Conservation (phyloP, 2,888 invertebrate species). For the Vanessa cardui region DNA sequence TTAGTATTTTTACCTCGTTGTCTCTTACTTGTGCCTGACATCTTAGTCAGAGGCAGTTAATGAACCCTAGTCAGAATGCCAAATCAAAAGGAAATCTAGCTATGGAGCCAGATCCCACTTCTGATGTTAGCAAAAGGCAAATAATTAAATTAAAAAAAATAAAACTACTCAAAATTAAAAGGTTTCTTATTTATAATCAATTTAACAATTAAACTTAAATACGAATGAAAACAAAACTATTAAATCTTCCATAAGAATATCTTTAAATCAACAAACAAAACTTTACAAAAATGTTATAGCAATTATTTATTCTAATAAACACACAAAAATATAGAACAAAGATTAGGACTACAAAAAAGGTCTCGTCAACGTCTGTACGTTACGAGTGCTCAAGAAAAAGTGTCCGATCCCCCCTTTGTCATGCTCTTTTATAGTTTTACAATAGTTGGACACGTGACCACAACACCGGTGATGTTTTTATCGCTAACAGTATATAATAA, state of each 20-base stretch:
- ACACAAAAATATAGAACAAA: too few relatives aligned
- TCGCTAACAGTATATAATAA: too few relatives aligned
- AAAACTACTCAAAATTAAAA: background rate
- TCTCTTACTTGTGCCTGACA: background rate
- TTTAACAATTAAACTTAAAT: conserved; percentile 2
- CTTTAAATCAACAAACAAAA: conserved; percentile 2
- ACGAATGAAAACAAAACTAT: background rate
- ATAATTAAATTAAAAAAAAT: conserved; percentile 1
- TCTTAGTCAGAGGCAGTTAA: background rate
- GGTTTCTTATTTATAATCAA: background rate
- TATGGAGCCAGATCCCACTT: conserved; percentile 3
- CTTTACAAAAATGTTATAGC: background rate
- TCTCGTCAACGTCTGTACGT: too few relatives aligned
- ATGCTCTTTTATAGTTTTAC: too few relatives aligned
- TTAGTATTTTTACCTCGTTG: conserved; percentile 3
- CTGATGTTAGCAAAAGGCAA: background rate
- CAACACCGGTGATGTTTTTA: too few relatives aligned
- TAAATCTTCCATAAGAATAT: background rate
- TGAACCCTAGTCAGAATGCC: conserved; percentile 1
- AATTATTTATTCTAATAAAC: too few relatives aligned
- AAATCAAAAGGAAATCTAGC: conserved; percentile 2
- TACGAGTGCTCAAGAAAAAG: too few relatives aligned
- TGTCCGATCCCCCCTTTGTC: too few relatives aligned
- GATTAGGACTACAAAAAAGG: too few relatives aligned
- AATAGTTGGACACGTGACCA: too few relatives aligned